These are phyloP conservation scores for Choristoneura rosaceana DNA, from an alignment of 2,888 invertebrate species.

Conservation along the genomic window DNA sequence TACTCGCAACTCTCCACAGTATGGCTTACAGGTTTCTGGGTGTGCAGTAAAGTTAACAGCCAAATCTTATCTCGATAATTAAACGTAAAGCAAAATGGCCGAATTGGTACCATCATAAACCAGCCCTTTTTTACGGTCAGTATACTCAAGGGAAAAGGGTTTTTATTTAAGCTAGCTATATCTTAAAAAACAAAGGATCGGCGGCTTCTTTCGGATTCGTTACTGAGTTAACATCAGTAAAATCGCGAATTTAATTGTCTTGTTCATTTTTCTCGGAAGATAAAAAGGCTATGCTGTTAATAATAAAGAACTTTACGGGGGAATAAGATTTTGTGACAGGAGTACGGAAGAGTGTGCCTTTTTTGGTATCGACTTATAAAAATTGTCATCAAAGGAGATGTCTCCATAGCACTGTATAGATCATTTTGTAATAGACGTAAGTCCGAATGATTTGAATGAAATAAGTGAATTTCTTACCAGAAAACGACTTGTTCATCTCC, in stretches of 20 bases:
- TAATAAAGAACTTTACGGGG: not conserved
- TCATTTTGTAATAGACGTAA: not conserved
- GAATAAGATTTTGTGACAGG: not conserved
- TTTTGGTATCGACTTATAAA: not conserved
- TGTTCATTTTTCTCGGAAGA: not conserved
- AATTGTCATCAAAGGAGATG: not conserved
- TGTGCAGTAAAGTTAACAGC: not conserved
- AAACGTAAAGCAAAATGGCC: slow-evolving; percentile 19
- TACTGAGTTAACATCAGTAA: slow-evolving; percentile 20
- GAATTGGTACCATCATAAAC: slow-evolving; percentile 28
- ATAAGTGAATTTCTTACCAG: slow-evolving; percentile 61
- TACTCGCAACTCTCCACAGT: too few relatives aligned
- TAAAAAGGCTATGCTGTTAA: not conserved
- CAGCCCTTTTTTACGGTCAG: slow-evolving; percentile 22
- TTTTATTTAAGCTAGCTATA: slow-evolving; percentile 20
- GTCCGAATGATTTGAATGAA: not conserved
- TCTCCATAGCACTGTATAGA: not conserved
- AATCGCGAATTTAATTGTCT: slow-evolving; percentile 3
- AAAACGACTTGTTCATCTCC: slow-evolving; percentile 77
- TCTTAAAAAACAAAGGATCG: slow-evolving; percentile 18
- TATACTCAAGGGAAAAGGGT: slow-evolving; percentile 22
- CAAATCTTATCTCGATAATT: slow-evolving; percentile 25
- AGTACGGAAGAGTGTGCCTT: not conserved
- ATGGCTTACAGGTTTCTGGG: not conserved
- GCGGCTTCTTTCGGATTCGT: slow-evolving; percentile 10